Evolutionary conservation across 2,113 vertebrate species (phyloP).

Genomic region (Phasianus colchicus): DNA sequence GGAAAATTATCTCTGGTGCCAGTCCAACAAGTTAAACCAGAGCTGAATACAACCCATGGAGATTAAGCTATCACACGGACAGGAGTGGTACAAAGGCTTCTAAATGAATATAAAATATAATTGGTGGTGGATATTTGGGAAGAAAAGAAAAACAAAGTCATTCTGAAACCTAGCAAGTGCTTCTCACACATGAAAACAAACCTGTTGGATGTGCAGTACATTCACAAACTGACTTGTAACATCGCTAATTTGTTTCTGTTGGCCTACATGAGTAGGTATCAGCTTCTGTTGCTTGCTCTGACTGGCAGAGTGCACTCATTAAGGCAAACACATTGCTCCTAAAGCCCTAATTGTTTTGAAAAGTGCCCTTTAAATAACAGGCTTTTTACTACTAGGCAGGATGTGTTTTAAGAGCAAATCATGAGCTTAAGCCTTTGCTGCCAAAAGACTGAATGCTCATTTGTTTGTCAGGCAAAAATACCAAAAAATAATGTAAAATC

Average conservation of each 20-base stretch:
- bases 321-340: conserved; percentile 39
- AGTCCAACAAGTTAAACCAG: neutral
- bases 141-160: neutral
- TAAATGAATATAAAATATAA: conserved; percentile 6
- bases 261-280: conserved; percentile 18
- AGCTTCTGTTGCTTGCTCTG: conserved; percentile 19
- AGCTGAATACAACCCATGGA: neutral
- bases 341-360: conserved; percentile 59
- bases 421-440: conserved; percentile 16
- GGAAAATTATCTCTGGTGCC: neutral
- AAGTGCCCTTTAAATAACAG: conserved; percentile 59
- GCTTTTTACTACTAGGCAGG: conserved; percentile 23
- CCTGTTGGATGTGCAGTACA: neutral
- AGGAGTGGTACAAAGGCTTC: neutral
- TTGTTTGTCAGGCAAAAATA: neutral
- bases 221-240: conserved; percentile 8
- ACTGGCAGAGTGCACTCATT: conserved; percentile 43
- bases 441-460: neutral
- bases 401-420: conserved; percentile 28
- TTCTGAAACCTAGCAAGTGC: neutral
- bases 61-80: neutral
- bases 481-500: neutral
- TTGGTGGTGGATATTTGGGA: neutral
- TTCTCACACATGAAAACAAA: conserved; percentile 32
- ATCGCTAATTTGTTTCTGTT: conserved; percentile 8